Evolutionary conservation across 1,140 invertebrate genomes (phyloP).

Genomic region (Leptopilina clavipes): DNA sequence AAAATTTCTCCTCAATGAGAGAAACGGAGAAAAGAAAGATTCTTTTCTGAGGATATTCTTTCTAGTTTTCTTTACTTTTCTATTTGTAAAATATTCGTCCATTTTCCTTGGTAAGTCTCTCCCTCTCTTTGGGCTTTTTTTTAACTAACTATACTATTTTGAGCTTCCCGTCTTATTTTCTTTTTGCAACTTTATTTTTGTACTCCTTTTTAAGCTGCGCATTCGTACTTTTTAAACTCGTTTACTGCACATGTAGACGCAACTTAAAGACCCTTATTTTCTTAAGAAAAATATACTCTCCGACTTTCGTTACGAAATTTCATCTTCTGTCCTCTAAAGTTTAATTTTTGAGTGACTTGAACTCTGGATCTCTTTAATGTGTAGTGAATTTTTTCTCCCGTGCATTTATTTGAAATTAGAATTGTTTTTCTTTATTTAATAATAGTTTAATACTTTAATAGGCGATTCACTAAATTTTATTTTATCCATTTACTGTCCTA

Average conservation of each 20-base stretch:
- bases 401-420: too few species aligned
- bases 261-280: neutral
- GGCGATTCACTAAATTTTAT: too few species aligned
- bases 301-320: neutral
- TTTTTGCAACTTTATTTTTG: neutral
- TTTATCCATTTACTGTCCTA: too few species aligned
- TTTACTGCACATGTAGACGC: neutral
- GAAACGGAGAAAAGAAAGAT: neutral
- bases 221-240: constrained; percentile 4
- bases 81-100: neutral
- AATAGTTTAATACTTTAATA: too few species aligned
- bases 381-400: neutral
- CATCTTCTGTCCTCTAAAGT: neutral
- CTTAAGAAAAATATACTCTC: neutral
- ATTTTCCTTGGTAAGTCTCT: neutral
- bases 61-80: neutral
- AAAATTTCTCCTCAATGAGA: too few species aligned
- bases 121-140: neutral
- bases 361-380: neutral
- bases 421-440: too few species aligned
- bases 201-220: neutral
- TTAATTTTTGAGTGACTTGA: neutral
- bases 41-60: neutral
- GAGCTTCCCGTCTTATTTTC: neutral
- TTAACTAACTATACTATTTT: neutral